phyloP scores from a whole-genome alignment of 2,888 invertebrate genomes.

The Melanargia galathea region DNA sequence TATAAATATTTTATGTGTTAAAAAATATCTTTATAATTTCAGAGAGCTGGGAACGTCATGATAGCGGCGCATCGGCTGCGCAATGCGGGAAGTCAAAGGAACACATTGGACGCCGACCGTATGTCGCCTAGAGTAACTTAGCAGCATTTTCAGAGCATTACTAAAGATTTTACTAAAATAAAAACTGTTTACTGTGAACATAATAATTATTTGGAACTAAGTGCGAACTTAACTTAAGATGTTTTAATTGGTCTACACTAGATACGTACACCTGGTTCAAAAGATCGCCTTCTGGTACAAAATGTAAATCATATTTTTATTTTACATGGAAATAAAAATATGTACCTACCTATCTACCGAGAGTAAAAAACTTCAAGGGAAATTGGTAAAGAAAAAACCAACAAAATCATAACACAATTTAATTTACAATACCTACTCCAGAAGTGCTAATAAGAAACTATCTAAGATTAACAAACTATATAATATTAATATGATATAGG shows the following conservation, averaged over 20 bases:
- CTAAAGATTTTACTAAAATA: too few relatives aligned
- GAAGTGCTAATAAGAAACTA: constrained; percentile 27
- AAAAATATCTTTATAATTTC: background rate
- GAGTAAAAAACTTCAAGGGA: background rate
- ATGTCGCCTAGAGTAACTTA: constrained; percentile 31
- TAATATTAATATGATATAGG: constrained; percentile 12
- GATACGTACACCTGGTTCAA: too few relatives aligned
- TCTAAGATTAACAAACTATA: constrained; percentile 28
- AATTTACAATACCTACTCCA: constrained; percentile 29
- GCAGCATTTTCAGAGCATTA: background rate
- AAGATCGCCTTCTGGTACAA: background rate
- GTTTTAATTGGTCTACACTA: too few relatives aligned
- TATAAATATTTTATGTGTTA: background rate
- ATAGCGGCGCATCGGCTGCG: constrained; percentile 50
- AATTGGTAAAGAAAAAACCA: constrained; percentile 18
- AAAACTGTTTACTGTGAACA: too few relatives aligned
- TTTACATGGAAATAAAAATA: too few relatives aligned
- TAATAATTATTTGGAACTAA: too few relatives aligned
- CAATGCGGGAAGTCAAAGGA: constrained; percentile 38
- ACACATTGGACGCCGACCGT: constrained; percentile 16
- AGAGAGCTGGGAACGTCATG: constrained; percentile 51
- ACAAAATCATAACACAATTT: constrained; percentile 33
- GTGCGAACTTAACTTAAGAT: too few relatives aligned
- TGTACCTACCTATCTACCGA: too few relatives aligned
- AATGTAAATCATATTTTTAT: background rate